Evolutionary conservation across 2,888 invertebrate genomes (phyloP).

Genomic region (Neoscelio sp.): DNA sequence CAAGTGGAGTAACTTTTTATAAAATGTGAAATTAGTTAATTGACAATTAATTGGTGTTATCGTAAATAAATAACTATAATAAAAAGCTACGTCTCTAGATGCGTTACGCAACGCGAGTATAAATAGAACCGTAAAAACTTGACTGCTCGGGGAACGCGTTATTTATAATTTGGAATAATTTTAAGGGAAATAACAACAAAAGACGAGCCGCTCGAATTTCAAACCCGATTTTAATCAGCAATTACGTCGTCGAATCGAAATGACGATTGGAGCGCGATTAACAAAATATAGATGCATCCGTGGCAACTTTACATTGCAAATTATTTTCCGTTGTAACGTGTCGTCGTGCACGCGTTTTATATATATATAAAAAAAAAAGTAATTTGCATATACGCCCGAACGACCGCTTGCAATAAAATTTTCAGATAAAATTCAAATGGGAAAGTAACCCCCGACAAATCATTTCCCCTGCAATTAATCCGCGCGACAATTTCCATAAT

Average conservation of each 20-base stretch:
- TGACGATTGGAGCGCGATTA: constrained; percentile 28
- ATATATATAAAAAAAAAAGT: constrained; percentile 38
- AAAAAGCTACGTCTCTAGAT: too few species aligned
- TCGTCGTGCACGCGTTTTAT: constrained; percentile 35
- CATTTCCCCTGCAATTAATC: too few species aligned
- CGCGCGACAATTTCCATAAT: too few species aligned
- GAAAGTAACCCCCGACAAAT: too few species aligned
- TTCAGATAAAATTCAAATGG: too few species aligned
- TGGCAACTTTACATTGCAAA: constrained; percentile 56
- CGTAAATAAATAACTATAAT: too few species aligned
- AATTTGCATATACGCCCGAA: constrained; percentile 52
- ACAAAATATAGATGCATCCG: constrained; percentile 40
- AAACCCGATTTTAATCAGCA: constrained; percentile 25
- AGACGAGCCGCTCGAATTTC: constrained; percentile 7
- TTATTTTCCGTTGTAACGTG: constrained; percentile 49
- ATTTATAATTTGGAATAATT: constrained; percentile 19
- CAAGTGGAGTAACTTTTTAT: too few species aligned
- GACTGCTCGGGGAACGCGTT: neutral
- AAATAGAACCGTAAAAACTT: neutral
- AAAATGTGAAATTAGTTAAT: too few species aligned
- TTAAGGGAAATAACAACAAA: constrained; percentile 24
- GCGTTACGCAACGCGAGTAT: neutral
- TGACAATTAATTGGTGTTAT: too few species aligned
- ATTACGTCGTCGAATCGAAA: constrained; percentile 20
- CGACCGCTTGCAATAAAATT: too few species aligned